These are phyloP conservation scores for Gambelia wislizenii DNA, from an alignment of 2,797 vertebrate genomes.

Conservation along the genomic window DNA sequence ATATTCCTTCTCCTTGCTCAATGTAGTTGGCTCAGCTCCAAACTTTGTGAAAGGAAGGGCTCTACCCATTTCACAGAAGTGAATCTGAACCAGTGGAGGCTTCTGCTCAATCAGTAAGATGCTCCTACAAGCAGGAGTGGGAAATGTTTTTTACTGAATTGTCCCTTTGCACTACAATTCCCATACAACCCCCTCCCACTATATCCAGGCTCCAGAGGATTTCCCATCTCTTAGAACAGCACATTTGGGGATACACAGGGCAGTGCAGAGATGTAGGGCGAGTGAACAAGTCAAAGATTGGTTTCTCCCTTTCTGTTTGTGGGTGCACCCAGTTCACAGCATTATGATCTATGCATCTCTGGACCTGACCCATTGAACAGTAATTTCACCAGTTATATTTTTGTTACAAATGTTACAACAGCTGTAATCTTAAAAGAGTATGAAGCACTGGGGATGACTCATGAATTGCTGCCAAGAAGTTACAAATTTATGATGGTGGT, in stretches of 20 bases:
- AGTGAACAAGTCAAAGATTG: background rate
- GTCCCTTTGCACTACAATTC: background rate
- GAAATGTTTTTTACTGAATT: background rate
- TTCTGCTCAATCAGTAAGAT: background rate
- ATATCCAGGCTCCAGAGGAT: background rate
- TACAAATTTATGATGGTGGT: background rate
- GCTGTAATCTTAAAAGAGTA: background rate
- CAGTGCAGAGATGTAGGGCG: background rate
- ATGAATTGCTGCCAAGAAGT: background rate
- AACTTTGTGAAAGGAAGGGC: too few relatives aligned
- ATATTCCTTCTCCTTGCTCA: background rate
- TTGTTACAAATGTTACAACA: background rate
- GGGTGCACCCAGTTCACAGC: background rate
- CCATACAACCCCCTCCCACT: background rate
- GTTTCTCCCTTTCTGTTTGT: background rate
- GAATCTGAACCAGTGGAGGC: background rate
- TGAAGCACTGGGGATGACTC: background rate
- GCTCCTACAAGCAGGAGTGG: background rate
- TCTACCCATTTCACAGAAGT: background rate
- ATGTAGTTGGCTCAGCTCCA: background rate
- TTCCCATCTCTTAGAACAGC: background rate
- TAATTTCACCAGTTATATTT: background rate
- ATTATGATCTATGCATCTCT: background rate
- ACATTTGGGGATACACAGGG: background rate
- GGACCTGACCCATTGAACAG: background rate